Evolutionary conservation across 2,888 invertebrate genomes (phyloP), one percentile per base, ranked within the genome.

Genomic region (Pyrgus malvae): DNA sequence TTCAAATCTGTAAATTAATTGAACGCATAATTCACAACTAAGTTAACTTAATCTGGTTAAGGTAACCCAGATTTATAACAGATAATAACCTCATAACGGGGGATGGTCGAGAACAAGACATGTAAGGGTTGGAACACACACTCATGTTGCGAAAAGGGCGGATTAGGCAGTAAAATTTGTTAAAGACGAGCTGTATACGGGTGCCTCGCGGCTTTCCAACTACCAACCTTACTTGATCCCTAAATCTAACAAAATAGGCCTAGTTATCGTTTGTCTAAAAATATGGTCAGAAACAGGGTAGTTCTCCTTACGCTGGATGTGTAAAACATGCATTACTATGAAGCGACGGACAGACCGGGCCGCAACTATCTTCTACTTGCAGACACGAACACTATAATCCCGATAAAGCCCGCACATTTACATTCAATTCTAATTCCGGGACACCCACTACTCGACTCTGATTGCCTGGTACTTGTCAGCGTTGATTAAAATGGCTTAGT

Each of bases 351-450:
- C 74, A 74, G 74, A 67, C 58, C 60, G 72, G 72, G 68, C 77
- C 78, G 70, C 81, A 89, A 90, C 90, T 90, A 90, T 90, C 90
- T 90, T 79, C 76, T 72, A 74, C 70, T 82, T 76, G 81, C 90
- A 90, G 89, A 84, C 78, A 74, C 84, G 86, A 83, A 83, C 87
- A 91, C 91, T 90, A 91, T 91, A 90, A 91, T 91, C 90, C 82
- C 85, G 91, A 91, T 91, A 91, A 91, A 89, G 88, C 91, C 91
- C 91, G 91, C 91, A 91, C 91, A 91, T 91, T 91, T 91, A 91
- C 91, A 91, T 91, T 90, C 89, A 90, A 90, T 90, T 89, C 89
- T 88, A 88, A 90, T 90, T 89, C 77, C 72, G 78, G 74, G 71
- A 81, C 76, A 76, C 80, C 84, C 82, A 79, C 80, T 80, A 85